Conservation (phyloP, 2,113 vertebrate genomes). For the Spea multiplicata region DNA sequence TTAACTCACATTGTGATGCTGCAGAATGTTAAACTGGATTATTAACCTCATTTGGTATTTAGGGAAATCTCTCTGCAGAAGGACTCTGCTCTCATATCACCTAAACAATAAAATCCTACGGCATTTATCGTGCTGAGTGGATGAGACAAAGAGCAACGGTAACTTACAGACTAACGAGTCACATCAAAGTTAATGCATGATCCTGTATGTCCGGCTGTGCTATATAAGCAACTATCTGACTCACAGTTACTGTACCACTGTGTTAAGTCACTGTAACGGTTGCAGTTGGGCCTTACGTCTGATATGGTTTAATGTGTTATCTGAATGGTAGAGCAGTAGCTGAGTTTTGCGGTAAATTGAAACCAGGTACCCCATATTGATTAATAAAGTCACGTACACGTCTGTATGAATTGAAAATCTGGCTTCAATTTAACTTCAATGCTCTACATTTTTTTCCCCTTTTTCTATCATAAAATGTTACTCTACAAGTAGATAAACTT, state of each 20-base stretch:
- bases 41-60: background rate
- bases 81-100: background rate
- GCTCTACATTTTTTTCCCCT: too few relatives aligned
- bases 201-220: background rate
- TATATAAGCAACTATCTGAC: slow-evolving; percentile 3
- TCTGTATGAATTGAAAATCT: background rate
- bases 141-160: slow-evolving; percentile 8
- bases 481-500: too few relatives aligned
- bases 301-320: background rate
- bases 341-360: background rate
- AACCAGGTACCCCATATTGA: background rate
- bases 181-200: slow-evolving; percentile 21
- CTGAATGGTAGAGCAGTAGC: background rate
- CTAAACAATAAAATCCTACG: background rate
- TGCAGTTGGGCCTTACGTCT: slow-evolving; percentile 4
- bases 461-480: too few relatives aligned
- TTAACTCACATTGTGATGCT: background rate
- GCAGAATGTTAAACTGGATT: background rate
- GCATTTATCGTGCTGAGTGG: slow-evolving; percentile 9
- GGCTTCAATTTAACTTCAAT: background rate
- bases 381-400: background rate
- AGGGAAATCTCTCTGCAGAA: background rate
- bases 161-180: slow-evolving; percentile 6
- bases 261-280: slow-evolving; percentile 3
- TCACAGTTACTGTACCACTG: slow-evolving; percentile 15